Evolutionary conservation across 92 coral and sea anemone species (phyloP), one percentile per base, ranked within the genome.

Genomic region (Siderastrea radians): DNA sequence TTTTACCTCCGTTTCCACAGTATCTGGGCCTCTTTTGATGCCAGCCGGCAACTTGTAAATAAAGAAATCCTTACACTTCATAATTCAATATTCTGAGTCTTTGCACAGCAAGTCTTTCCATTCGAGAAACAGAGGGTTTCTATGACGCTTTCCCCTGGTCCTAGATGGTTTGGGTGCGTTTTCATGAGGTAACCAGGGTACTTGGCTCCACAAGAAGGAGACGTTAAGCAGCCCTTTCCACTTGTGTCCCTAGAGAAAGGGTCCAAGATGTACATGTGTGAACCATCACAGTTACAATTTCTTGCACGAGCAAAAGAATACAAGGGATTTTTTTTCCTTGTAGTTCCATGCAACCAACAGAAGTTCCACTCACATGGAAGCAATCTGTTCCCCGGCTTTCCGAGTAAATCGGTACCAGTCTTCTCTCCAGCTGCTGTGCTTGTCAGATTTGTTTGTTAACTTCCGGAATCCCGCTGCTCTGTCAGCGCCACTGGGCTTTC

Each of bases 171-270:
- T 7, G 86, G 86, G 77, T 82, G 86, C 8, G 64, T 62, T 43
- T 70, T 69, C 49, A 68, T 61, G 43, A 82, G 86, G 52, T 82
- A 82, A 13, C 58, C 86, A 16, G 86, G 86, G 52, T 19, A 82
- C 69, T 53, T 68, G 48, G 86, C 86, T 2, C 86, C 86, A 58
- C 86, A 82, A 2, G 86, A 73, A 46, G 86, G 86, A 11, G 69
- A 7, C 55, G 50, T 82, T 48, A 71, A 46, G 51, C 86, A 82
- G 46, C 54, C 48, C 55, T 61, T 61, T 54, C 68, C 86, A n/a
- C 45, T 68, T 67, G 46, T 6, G 9, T 82, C 68, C 47, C 77
- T 82, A 57, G 51, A 19, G 43, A 7, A 38, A 5, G 11, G 43
- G 9, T 1, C 9, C 6, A 5, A 68, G 4, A 68, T 44, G 15